Base-by-base conservation (phyloP, 2,888 invertebrate genomes). In the Agriopis leucophaearia region DNA sequence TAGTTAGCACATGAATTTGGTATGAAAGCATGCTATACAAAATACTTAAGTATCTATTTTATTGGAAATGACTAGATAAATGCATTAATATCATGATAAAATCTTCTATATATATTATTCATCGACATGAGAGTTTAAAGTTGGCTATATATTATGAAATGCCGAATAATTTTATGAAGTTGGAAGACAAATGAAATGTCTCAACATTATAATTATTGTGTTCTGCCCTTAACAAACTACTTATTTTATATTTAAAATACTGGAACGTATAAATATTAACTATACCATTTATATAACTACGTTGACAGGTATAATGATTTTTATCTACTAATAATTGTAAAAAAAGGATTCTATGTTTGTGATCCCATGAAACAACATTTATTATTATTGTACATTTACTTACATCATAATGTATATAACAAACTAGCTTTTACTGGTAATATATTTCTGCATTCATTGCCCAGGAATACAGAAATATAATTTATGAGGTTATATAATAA, bases 361-460 rank as follows among this genome's bases (percentile, higher is more conserved):
- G 81, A 75, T 82, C 79, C 80, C 82, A 74, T 76, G 61, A 78
- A 74, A 80, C 77, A 76, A 76, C 73, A 73, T 74, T 68, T 63
- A 69, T 54, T 42, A 66, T 45, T 69, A 27, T 68, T 72, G 70
- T 69, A 73, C 57, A 65, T 40, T 51, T 40, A 57, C 47, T 57
- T 70, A 72, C 58, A 51, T 44, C 40, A 36, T 9, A 38, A 38
- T 44, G 7, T 13, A 44, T 15, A 45, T 40, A 16, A 38, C 3
- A 12, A 18, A 42, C n/a, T 55, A 55, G 8, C 40, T 18, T 2
- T 13, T 10, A 52, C 38, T 36, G 36, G 40, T 47, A 76, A 82
- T 80, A 87, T 80, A 87, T 88, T 88, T 88, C 85, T 87, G 85
- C 78, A 91, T 84, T 89, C 87, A 94, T 94, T 94, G 93, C 93